These are phyloP conservation scores for Penaeus japonicus DNA, from an alignment of 1,140 invertebrate species.

Conservation along the genomic window DNA sequence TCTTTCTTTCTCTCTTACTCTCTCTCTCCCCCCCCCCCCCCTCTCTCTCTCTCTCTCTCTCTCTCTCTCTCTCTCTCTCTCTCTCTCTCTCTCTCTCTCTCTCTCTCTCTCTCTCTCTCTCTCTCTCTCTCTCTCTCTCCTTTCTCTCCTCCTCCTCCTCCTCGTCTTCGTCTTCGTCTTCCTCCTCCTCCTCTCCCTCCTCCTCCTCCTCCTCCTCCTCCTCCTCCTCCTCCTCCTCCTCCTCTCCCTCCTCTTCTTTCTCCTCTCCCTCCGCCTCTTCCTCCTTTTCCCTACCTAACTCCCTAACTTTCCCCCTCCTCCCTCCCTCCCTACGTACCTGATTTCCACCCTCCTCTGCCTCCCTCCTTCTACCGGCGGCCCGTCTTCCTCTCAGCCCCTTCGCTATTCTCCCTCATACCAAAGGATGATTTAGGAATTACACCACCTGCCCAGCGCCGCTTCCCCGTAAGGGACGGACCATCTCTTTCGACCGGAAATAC, in stretches of 20 bases:
- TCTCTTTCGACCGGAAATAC: no score
- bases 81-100: not conserved
- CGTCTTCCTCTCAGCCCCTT: no score
- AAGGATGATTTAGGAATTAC: no score
- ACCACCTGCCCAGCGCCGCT: no score
- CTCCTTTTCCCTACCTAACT: no score
- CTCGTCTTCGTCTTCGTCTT: not conserved
- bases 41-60: not conserved
- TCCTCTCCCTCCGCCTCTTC: not conserved
- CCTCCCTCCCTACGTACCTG: not conserved
- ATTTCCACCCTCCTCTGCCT: not conserved
- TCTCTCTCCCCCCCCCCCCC: not conserved
- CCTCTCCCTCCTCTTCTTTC: not conserved
- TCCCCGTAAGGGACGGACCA: no score
- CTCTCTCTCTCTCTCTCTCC: slow-evolving; percentile 23
- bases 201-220: not conserved
- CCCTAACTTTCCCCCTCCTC: not conserved
- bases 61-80: not conserved
- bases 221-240: not conserved
- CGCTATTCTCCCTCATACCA: no score
- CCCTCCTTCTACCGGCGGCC: no score
- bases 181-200: not conserved
- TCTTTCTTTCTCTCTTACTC: not conserved
- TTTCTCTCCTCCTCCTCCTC: no score
- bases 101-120: slow-evolving; percentile 1